Percentiles rank a stretch among this genome's conserved stretches.
These are phyloP conservation scores for Apamea sordens DNA, from an alignment of 2,888 invertebrate genomes.

Conservation along the genomic window DNA sequence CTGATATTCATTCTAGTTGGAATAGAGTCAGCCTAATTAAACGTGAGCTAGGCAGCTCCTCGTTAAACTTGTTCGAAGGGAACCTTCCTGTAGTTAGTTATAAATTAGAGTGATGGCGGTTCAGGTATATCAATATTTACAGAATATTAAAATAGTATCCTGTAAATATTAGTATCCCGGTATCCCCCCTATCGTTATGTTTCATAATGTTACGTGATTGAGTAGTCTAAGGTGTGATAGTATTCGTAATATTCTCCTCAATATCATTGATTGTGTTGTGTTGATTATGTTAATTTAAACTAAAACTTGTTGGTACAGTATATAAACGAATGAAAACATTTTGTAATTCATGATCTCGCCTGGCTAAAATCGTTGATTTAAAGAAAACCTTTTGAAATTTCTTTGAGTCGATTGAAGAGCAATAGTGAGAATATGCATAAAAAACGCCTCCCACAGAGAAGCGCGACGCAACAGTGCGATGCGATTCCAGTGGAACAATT, in stretches of 20 bases:
- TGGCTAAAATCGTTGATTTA: background rate
- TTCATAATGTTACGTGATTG: background rate
- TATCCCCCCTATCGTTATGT: no score
- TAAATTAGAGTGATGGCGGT: background rate
- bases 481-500: background rate
- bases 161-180: no score
- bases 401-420: no score
- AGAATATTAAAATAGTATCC: background rate
- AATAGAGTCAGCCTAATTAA: slow-evolving; percentile 44
- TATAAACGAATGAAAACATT: background rate
- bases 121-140: background rate
- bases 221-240: background rate
- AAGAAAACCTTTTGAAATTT: background rate
- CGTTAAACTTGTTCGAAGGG: slow-evolving; percentile 12
- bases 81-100: background rate
- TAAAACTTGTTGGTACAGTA: background rate
- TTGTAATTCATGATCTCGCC: background rate
- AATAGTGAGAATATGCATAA: background rate
- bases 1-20: slow-evolving; percentile 48
- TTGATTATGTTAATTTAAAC: background rate
- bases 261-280: background rate
- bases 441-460: background rate
- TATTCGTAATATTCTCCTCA: background rate
- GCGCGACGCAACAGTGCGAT: background rate
- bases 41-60: slow-evolving; percentile 19